Evolutionary conservation across 2,113 vertebrate genomes (phyloP).

Genomic region (Zingel zingel): DNA sequence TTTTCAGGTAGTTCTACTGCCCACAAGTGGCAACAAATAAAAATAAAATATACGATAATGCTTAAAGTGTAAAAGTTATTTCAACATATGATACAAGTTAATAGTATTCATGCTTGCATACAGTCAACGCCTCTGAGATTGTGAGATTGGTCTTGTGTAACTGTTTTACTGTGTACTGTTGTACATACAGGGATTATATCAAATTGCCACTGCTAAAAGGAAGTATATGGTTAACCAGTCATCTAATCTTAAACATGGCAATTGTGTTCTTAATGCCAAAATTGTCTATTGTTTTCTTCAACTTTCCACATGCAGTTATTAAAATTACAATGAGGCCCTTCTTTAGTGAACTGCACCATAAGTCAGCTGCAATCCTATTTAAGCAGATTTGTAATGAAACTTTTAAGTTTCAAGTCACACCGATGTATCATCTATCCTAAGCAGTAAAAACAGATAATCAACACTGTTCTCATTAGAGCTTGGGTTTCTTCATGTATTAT

Average conservation of each 20-base stretch:
- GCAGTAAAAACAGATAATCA: constrained; percentile 18
- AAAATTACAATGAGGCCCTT: not conserved
- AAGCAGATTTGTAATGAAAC: constrained; percentile 5
- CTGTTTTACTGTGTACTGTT: not conserved
- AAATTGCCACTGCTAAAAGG: not conserved
- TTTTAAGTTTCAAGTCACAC: not conserved
- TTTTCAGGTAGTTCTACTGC: not conserved
- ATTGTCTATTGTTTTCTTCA: not conserved
- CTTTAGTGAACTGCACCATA: not conserved
- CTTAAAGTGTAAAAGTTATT: not conserved
- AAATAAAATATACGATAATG: not conserved
- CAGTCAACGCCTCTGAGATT: not conserved
- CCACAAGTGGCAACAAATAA: too few relatives aligned
- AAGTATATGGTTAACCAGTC: not conserved
- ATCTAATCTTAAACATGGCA: not conserved
- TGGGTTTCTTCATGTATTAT: constrained; percentile 6
- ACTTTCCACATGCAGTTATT: not conserved
- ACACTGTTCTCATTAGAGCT: constrained; percentile 14
- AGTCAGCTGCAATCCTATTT: not conserved
- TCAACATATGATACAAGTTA: not conserved
- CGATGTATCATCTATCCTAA: constrained; percentile 10
- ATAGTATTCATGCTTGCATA: not conserved
- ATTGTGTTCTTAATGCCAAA: not conserved
- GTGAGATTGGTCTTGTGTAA: not conserved
- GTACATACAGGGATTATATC: not conserved